Base-by-base conservation (phyloP, 2,888 invertebrate genomes). In the Conomelus anceps region DNA sequence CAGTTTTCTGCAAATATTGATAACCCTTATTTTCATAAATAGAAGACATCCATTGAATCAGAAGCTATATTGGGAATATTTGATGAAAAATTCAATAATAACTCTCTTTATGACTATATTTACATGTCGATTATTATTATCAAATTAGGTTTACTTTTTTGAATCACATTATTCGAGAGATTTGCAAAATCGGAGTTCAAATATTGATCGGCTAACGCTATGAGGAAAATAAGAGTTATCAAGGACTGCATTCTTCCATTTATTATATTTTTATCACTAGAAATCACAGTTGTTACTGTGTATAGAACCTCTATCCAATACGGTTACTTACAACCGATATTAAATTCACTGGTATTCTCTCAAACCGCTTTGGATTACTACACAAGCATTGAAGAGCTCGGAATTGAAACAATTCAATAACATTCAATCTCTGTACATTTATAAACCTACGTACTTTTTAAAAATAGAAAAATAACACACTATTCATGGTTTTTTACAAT, bases 401-500 rank as follows among this genome's bases (percentile, higher is more conserved):
- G 22, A 85, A 85, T 22, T 85, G 41, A 88, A 41, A 88, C 63
- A 63, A 41, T 88, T 84, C 22, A 22, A 24, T 84, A 26, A 29
- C 22, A 22, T 23, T 85, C 29, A 63, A 20, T 22, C 26, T 88
- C 29, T 29, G 26, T 22, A 29, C 34, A 88, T 85, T 26, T 85
- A 84, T 85, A 84, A 26, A 26, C 23, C 84, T 84, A 88, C 63
- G n/a, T 88, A 24, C 29, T 84, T 29, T 26, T 11, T 23, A 23
- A 84, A 85, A 89, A 87, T 90, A 90, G 41, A 90, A 90, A 90
- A 90, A 90, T 90, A 90, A 90, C 88, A 26, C 86, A 84, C 88
- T 88, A 29, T 84, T 89, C 85, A 41, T 86, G 87, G 24, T 86
- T 88, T 87, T 41, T 24, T 22, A 88, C 63, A 84, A 88, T 85